Evolutionary conservation across 2,797 vertebrate species (phyloP).

Genomic region (Premnoplex brunnescens): DNA sequence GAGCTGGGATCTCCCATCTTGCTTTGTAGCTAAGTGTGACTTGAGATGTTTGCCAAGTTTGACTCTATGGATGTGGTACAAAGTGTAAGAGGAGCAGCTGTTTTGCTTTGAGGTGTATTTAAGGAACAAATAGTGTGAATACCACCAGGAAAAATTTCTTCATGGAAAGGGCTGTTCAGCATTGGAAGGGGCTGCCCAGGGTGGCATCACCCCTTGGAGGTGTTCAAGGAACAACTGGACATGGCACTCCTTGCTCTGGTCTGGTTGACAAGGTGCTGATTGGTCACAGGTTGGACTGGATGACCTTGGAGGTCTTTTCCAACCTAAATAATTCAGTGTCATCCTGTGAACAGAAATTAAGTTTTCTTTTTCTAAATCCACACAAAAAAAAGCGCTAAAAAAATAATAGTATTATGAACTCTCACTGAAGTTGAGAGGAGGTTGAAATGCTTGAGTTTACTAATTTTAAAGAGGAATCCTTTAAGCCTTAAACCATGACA

Average conservation of each 20-base stretch:
- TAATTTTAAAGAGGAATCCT: neutral
- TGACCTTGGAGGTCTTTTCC: neutral
- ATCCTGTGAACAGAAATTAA: neutral
- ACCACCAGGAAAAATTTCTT: neutral
- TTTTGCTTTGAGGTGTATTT: neutral
- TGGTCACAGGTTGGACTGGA: neutral
- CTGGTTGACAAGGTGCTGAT: neutral
- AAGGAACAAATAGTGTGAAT: neutral
- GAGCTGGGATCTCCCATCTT: neutral
- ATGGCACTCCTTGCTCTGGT: rapidly evolving
- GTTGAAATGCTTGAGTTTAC: neutral
- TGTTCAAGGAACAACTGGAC: neutral
- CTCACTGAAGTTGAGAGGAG: neutral
- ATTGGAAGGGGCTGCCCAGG: neutral
- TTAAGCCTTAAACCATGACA: neutral
- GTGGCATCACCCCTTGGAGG: neutral
- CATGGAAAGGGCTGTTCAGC: neutral
- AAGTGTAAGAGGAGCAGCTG: neutral
- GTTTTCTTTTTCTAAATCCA: neutral
- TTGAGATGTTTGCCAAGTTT: neutral
- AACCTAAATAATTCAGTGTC: neutral
- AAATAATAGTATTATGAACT: neutral
- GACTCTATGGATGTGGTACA: neutral
- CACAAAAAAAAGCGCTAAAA: neutral
- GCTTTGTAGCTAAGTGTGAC: neutral